Evolutionary conservation across 2,113 vertebrate genomes (phyloP).

Genomic region (Sturnus vulgaris): DNA sequence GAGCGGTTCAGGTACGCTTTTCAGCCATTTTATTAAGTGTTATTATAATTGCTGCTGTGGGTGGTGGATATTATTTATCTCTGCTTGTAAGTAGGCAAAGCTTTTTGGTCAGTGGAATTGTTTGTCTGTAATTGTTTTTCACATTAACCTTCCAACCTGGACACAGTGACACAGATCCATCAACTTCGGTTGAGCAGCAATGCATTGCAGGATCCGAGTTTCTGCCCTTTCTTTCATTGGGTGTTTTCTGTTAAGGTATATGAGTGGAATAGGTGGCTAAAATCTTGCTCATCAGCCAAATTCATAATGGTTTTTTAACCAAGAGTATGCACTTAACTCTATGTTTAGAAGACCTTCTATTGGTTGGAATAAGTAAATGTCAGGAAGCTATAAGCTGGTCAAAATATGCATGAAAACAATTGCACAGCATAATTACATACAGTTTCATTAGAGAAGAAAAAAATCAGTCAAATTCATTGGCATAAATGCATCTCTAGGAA

Average conservation of each 20-base stretch:
- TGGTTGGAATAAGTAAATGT: background rate
- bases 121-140: background rate
- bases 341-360: background rate
- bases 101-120: background rate
- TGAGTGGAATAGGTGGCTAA: background rate
- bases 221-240: background rate
- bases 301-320: background rate
- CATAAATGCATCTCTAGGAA: background rate
- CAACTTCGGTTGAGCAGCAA: background rate
- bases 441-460: background rate
- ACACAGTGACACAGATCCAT: accelerated
- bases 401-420: background rate
- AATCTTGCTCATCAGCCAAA: background rate
- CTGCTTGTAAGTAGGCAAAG: background rate
- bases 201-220: background rate
- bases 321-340: background rate
- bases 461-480: background rate
- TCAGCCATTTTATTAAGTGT: background rate
- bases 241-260: background rate
- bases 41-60: background rate
- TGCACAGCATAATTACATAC: background rate
- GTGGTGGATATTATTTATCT: background rate
- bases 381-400: background rate
- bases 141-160: background rate
- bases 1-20: conserved; percentile 78